A percentile compares a stretch with the other conserved stretches of the same genome.
Conservation (phyloP, 1,140 invertebrate genomes). For the Trigoniulus corallinus region DNA sequence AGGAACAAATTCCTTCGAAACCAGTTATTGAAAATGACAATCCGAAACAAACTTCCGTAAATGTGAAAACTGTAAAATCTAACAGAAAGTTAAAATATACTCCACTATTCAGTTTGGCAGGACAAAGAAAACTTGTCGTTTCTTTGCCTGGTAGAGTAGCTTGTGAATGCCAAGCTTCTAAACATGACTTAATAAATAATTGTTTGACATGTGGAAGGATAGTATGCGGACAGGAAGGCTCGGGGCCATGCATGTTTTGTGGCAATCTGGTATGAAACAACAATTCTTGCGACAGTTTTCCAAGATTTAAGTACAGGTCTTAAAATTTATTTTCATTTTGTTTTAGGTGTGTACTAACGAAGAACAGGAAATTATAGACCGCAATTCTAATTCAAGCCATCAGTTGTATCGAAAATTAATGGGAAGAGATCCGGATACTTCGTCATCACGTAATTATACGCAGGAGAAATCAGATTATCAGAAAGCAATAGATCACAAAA, state of each 20-base stretch:
- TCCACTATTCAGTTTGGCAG: conserved; percentile 8
- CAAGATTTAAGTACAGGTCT: conserved; percentile 1
- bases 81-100: conserved; percentile 10
- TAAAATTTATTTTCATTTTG: conserved; percentile 17
- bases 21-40: neutral
- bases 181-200: conserved; percentile 82
- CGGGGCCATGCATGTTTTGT: conserved; percentile 90
- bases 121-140: neutral
- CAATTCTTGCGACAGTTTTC: conserved; percentile 6
- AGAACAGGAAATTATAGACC: conserved; percentile 46
- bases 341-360: conserved; percentile 59
- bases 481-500: conserved; percentile 57
- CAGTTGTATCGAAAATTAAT: conserved; percentile 49
- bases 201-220: conserved; percentile 86
- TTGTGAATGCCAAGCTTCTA: conserved; percentile 84
- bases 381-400: conserved; percentile 47
- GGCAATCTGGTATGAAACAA: conserved; percentile 44
- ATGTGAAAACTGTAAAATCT: neutral
- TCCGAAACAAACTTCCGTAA: neutral
- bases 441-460: conserved; percentile 23
- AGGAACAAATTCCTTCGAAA: neutral
- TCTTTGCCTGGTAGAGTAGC: conserved; percentile 45
- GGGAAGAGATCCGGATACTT: conserved; percentile 20
- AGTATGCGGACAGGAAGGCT: conserved; percentile 89
- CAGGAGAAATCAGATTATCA: conserved; percentile 23